These are phyloP conservation scores for Brachionus angularis DNA, from an alignment of 1,140 invertebrate genomes.

Conservation along the genomic window DNA sequence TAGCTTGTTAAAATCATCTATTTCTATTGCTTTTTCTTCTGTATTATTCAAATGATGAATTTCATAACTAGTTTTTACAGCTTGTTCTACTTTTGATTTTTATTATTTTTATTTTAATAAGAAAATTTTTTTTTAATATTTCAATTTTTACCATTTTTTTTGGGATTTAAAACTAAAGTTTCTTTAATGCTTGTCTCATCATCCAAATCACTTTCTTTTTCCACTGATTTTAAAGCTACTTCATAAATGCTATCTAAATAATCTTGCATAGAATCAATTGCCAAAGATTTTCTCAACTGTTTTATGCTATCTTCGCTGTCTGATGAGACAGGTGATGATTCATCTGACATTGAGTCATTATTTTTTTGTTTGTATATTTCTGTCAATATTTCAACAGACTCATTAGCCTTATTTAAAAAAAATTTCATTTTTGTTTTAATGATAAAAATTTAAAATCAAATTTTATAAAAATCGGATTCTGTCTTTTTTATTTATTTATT, in stretches of 20 bases:
- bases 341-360: no score
- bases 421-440: not conserved
- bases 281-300: not conserved
- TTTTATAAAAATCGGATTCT: no score
- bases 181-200: conserved; percentile 42
- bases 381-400: conserved; percentile 5
- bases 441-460: no score
- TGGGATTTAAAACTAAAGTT: conserved; percentile 13
- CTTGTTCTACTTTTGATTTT: no score
- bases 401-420: conserved; percentile 8
- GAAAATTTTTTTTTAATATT: not conserved
- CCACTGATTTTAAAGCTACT: conserved; percentile 3
- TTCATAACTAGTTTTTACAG: no score
- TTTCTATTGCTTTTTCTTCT: no score
- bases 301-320: conserved; percentile 23
- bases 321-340: not conserved
- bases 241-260: conserved; percentile 32
- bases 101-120: not conserved
- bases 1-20: no score
- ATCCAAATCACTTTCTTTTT: not conserved
- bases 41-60: no score
- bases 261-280: conserved; percentile 23
- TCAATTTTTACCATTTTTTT: no score
- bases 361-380: conserved; percentile 13
- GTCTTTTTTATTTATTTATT: no score